phyloP scores from a whole-genome alignment of 2,113 vertebrate genomes.

The Mastomys coucha region DNA sequence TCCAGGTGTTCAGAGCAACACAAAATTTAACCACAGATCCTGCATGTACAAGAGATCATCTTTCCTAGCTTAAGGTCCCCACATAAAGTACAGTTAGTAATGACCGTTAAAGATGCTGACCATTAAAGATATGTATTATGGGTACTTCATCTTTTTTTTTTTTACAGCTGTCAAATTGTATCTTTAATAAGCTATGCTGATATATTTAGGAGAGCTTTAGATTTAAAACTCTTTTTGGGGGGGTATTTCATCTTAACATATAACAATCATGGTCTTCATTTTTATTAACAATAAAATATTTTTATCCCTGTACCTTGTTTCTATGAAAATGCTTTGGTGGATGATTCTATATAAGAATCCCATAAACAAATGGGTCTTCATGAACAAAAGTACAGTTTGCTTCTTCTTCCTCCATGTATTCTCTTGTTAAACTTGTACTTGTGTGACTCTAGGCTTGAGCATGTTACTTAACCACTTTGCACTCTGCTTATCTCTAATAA shows the following conservation, averaged over 20 bases:
- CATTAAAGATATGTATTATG: too few species aligned
- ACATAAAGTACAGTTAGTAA: conserved; percentile 19
- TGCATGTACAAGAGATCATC: not conserved
- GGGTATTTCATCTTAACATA: not conserved
- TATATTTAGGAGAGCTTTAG: too few species aligned
- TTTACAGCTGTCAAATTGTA: too few species aligned
- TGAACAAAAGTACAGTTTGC: not conserved
- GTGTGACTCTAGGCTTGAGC: not conserved
- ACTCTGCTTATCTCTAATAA: not conserved
- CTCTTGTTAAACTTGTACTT: not conserved
- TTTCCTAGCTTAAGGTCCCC: not conserved
- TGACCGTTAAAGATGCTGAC: not conserved
- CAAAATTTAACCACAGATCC: not conserved
- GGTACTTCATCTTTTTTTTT: not conserved
- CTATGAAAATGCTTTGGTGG: not conserved
- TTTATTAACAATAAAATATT: not conserved
- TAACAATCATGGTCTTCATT: not conserved
- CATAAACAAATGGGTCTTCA: not conserved
- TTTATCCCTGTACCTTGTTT: not conserved
- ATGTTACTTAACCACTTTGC: not conserved
- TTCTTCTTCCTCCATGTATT: not conserved
- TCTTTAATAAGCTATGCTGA: too few species aligned
- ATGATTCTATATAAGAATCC: not conserved
- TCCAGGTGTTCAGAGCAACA: not conserved
- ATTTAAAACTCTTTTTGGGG: too few species aligned